phyloP scores from a whole-genome alignment of 2,113 vertebrate species.

The Acrocephalus arundinaceus region DNA sequence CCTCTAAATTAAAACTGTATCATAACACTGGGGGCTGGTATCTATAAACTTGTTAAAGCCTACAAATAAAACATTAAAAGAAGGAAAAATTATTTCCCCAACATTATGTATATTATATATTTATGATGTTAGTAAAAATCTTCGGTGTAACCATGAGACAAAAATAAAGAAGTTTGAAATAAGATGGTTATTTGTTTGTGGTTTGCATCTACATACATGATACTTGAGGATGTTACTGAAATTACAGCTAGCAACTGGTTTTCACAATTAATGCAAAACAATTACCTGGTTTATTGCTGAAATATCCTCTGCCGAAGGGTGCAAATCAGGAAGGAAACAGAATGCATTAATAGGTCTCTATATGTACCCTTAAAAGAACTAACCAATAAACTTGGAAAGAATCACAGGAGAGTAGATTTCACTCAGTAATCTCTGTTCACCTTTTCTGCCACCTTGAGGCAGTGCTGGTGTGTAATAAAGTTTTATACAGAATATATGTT shows the following conservation, averaged over 20 bases:
- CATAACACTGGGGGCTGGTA: conserved; percentile 13
- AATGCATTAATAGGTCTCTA: background rate
- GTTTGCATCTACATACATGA: background rate
- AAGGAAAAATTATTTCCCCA: background rate
- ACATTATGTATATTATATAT: background rate
- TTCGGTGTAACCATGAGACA: background rate
- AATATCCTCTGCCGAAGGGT: background rate
- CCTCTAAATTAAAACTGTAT: conserved; percentile 62
- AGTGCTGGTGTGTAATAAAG: background rate
- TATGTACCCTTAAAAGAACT: background rate
- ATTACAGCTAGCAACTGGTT: background rate
- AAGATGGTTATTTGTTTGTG: background rate
- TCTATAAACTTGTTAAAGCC: conserved; percentile 30
- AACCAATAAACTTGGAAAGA: background rate
- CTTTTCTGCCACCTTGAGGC: background rate
- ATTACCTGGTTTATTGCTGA: background rate
- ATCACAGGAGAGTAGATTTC: background rate
- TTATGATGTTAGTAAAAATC: background rate
- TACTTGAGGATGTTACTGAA: background rate
- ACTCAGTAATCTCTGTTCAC: background rate
- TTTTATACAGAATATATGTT: background rate
- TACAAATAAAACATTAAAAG: conserved; percentile 37
- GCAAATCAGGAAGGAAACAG: background rate
- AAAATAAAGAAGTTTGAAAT: background rate
- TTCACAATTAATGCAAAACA: background rate